Percentiles rank a stretch among this genome's conserved stretches.
Conservation (phyloP, 2,797 vertebrate genomes). For the Manis javanica region DNA sequence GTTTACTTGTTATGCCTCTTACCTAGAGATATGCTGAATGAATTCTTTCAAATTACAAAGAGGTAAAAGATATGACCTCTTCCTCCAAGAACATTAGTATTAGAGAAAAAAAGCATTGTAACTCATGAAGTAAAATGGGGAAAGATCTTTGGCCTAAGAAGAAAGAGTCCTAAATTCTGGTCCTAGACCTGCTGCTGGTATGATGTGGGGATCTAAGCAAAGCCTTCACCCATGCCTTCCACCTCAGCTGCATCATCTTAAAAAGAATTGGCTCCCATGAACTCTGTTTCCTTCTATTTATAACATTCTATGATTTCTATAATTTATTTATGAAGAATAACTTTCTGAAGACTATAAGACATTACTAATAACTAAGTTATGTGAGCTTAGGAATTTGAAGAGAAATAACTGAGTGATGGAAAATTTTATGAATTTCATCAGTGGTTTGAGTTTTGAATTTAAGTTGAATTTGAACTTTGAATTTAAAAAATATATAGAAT, state of each 20-base stretch:
- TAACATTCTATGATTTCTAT: neutral
- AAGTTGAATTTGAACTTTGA: conserved; percentile 4
- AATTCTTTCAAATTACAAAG: neutral
- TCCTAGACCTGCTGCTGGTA: neutral
- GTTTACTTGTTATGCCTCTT: neutral
- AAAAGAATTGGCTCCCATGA: neutral
- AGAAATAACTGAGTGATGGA: neutral
- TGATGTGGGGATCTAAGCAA: neutral
- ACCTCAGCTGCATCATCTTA: neutral
- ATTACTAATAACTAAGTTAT: neutral
- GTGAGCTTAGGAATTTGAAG: neutral
- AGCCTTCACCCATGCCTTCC: neutral
- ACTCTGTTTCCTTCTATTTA: neutral
- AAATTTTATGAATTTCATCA: conserved; percentile 8
- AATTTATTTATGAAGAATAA: neutral
- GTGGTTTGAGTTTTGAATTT: neutral
- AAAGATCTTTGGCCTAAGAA: neutral
- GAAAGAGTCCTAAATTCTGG: neutral
- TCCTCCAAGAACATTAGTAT: neutral
- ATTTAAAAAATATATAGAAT: conserved; percentile 8
- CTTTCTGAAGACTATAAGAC: neutral
- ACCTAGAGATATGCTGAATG: neutral
- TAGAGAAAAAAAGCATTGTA: neutral
- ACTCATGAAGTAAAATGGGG: neutral
- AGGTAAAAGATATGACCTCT: neutral